phyloP scores from a whole-genome alignment of 1,140 invertebrate species.

The Philotrypesis tridentata region DNA sequence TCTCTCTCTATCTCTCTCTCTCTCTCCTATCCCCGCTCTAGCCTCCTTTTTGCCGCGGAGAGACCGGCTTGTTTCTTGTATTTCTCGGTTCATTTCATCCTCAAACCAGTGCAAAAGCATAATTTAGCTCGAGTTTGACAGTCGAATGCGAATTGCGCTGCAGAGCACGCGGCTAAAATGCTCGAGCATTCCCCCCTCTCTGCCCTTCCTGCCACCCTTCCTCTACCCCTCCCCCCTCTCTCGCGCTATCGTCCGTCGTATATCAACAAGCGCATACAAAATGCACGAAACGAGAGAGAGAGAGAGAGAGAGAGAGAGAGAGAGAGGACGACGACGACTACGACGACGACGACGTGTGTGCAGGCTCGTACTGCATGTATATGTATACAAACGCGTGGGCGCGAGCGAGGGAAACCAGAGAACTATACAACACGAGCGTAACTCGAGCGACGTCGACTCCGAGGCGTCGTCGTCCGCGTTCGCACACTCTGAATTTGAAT shows the following conservation, averaged over 20 bases:
- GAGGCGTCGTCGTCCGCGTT: conserved; percentile 46
- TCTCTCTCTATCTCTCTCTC: too few relatives aligned
- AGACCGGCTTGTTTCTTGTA: neutral
- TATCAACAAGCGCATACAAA: conserved; percentile 53
- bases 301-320: neutral
- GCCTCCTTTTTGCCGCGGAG: too few relatives aligned
- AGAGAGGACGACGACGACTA: neutral
- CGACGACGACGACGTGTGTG: neutral
- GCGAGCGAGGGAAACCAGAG: neutral
- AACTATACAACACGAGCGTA: neutral
- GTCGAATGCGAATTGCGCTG: neutral
- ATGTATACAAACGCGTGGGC: neutral
- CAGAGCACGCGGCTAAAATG: too few relatives aligned
- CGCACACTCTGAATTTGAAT: conserved; percentile 59
- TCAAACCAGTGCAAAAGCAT: neutral
- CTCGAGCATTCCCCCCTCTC: too few relatives aligned
- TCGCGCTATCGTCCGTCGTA: conserved; percentile 41
- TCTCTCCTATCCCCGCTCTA: too few relatives aligned
- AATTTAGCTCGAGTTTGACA: conserved; percentile 56
- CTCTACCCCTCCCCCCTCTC: too few relatives aligned
- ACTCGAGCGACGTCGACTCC: conserved; percentile 1
- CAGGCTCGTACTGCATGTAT: neutral
- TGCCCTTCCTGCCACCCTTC: too few relatives aligned
- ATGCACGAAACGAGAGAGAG: conserved; percentile 43
- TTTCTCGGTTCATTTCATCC: neutral